Evolutionary conservation across 2,113 vertebrate genomes (phyloP).

Genomic region (Lichenostomus cassidix): DNA sequence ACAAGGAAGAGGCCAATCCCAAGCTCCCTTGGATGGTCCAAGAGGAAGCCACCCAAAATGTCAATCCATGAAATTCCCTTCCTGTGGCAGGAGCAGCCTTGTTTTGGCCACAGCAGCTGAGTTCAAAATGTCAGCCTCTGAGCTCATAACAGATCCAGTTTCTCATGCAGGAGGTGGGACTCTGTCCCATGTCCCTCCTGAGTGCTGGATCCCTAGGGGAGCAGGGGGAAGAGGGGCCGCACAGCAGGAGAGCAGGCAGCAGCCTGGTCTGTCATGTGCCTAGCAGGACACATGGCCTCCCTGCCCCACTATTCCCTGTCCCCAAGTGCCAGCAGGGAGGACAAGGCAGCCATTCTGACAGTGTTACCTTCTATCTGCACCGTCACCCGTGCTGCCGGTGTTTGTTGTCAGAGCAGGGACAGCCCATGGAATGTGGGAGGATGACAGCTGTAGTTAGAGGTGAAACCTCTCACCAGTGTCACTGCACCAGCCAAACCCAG

Average conservation of each 20-base stretch:
- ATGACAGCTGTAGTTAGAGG: neutral
- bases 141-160: neutral
- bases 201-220: neutral
- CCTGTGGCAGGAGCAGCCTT: neutral
- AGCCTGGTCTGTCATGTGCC: neutral
- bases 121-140: neutral
- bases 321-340: neutral
- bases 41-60: neutral
- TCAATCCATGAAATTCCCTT: neutral
- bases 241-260: neutral
- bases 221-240: neutral
- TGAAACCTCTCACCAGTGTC: neutral
- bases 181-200: neutral
- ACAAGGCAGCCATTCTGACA: neutral
- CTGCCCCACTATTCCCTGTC: neutral
- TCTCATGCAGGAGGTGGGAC: neutral
- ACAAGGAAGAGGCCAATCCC: neutral
- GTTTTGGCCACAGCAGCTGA: neutral
- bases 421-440: neutral
- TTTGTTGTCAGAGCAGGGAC: accelerated
- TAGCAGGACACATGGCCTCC: neutral
- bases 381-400: accelerated
- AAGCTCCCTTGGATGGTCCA: neutral
- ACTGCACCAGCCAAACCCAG: neutral
- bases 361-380: neutral